phyloP scores from a whole-genome alignment of 2,797 vertebrate species.

The Podarcis siculus region DNA sequence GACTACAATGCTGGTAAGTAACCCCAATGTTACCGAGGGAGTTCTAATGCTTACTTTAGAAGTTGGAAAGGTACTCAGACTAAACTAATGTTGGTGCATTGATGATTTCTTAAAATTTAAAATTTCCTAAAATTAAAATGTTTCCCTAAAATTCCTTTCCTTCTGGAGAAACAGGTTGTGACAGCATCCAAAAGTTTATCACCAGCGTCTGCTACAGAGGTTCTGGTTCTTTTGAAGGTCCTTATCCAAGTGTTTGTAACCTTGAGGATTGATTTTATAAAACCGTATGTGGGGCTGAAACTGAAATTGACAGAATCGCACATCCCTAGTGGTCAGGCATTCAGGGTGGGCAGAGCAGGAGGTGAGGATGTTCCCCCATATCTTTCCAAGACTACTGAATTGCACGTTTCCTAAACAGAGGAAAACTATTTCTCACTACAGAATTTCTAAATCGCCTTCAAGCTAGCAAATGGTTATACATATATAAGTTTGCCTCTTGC shows the following conservation, averaged over 20 bases:
- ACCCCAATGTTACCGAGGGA: not conserved
- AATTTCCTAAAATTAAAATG: too few relatives aligned
- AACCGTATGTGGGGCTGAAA: not conserved
- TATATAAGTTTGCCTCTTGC: not conserved
- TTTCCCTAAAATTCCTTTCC: not conserved
- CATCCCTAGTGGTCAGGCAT: not conserved
- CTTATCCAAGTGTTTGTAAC: not conserved
- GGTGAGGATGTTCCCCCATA: not conserved
- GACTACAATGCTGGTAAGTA: not conserved
- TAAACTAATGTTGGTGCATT: not conserved
- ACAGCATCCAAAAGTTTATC: not conserved
- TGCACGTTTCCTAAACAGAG: not conserved
- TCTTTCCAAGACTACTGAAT: not conserved
- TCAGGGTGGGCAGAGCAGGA: not conserved
- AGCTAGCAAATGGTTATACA: not conserved
- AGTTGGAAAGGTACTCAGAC: not conserved
- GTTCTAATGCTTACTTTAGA: not conserved
- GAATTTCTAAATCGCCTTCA: not conserved
- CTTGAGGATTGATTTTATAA: too few relatives aligned
- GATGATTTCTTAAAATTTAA: not conserved
- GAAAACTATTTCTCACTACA: not conserved
- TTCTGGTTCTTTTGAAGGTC: not conserved
- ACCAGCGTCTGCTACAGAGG: not conserved
- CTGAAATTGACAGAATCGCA: not conserved
- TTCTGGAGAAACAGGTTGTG: not conserved